Percentiles rank a stretch among this genome's conserved stretches.
These are phyloP conservation scores for Peucedramus taeniatus DNA, from an alignment of 2,113 vertebrate species.

Conservation along the genomic window DNA sequence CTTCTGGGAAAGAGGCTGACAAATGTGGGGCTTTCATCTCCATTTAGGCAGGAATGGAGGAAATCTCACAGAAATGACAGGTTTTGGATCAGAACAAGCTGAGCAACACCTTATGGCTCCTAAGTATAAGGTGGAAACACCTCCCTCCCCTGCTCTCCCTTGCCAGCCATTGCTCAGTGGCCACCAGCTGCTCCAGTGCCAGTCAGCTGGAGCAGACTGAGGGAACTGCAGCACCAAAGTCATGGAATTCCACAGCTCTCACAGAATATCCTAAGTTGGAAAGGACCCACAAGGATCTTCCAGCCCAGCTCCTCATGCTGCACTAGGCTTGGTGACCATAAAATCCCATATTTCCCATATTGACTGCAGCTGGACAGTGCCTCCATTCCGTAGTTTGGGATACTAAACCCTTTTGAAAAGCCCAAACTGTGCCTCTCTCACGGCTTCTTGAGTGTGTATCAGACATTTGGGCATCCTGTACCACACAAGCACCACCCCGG, in stretches of 20 bases:
- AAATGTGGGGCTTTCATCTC: not conserved
- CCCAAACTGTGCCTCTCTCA: not conserved
- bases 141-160: not conserved
- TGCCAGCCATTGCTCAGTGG: not conserved
- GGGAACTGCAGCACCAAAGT: not conserved
- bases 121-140: not conserved
- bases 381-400: not conserved
- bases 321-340: not conserved
- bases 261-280: not conserved
- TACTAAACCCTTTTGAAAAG: not conserved
- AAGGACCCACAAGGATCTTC: not conserved
- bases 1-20: not conserved
- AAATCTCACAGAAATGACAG: not conserved
- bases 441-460: not conserved
- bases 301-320: not conserved
- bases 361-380: not conserved
- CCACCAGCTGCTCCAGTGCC: not conserved
- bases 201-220: not conserved
- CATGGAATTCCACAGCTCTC: not conserved
- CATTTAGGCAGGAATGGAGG: not conserved
- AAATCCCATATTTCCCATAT: fast-evolving
- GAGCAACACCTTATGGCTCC: not conserved
- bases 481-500: not conserved
- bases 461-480: not conserved
- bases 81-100: not conserved